Evolutionary conservation across 2,113 vertebrate species (phyloP).

Genomic region (Suricata suricatta): DNA sequence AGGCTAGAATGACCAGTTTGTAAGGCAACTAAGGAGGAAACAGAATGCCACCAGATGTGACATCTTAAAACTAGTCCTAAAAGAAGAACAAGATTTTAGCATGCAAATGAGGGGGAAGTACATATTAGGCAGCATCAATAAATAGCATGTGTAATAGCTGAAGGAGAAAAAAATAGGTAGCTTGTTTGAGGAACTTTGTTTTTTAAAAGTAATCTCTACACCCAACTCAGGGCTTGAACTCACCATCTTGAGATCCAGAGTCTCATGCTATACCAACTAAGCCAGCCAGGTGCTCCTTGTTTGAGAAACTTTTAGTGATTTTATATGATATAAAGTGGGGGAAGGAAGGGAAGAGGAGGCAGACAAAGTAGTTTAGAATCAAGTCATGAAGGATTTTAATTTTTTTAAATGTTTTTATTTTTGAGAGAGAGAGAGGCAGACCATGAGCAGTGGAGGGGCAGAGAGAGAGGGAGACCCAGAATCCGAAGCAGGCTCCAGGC

Average conservation of each 20-base stretch:
- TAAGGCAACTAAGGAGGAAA: neutral
- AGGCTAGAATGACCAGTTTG: neutral
- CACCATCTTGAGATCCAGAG: neutral
- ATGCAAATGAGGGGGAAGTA: neutral
- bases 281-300: neutral
- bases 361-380: neutral
- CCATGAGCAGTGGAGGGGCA: neutral
- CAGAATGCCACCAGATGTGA: neutral
- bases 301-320: conserved; percentile 26
- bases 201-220: neutral
- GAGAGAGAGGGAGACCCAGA: neutral
- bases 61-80: neutral
- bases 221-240: neutral
- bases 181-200: neutral
- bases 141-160: neutral
- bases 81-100: conserved; percentile 16
- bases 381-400: neutral
- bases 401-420: neutral
- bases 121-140: neutral
- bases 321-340: neutral
- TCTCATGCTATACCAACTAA: neutral
- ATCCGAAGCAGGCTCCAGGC: neutral
- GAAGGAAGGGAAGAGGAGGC: neutral
- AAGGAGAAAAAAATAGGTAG: neutral
- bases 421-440: neutral